A percentile compares a stretch with the other conserved stretches of the same genome.
Evolutionary conservation across 2,797 vertebrate species (phyloP).

Genomic region (Tinamus major): DNA sequence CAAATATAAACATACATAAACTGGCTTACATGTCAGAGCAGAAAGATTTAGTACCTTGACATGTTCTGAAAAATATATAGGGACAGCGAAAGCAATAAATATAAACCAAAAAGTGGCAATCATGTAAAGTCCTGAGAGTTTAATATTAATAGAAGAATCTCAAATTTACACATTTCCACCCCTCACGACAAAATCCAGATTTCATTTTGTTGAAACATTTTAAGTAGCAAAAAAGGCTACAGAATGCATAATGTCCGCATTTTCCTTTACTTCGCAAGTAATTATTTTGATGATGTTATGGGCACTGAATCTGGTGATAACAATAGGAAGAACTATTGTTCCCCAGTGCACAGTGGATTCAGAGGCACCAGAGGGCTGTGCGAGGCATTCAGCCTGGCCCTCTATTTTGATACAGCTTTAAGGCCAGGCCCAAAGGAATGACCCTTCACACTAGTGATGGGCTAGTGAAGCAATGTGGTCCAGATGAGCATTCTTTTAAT

Average conservation of each 20-base stretch:
- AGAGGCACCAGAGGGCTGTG: background rate
- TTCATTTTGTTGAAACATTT: background rate
- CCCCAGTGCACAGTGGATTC: background rate
- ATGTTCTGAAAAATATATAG: slow-evolving; percentile 71
- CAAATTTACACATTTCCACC: slow-evolving; percentile 28
- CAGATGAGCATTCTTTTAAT: background rate
- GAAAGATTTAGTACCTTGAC: slow-evolving; percentile 59
- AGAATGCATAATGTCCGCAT: background rate
- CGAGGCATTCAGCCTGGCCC: background rate
- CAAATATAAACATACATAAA: slow-evolving; percentile 72
- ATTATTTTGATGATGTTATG: background rate
- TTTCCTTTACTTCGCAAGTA: background rate
- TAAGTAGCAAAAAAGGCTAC: background rate
- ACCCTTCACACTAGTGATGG: background rate
- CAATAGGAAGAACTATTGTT: background rate
- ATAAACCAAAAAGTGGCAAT: slow-evolving; percentile 64
- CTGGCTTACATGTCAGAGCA: slow-evolving; percentile 31
- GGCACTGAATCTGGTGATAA: background rate
- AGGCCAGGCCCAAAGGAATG: background rate
- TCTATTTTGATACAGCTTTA: background rate
- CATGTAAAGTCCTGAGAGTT: slow-evolving; percentile 58
- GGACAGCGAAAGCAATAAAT: slow-evolving; percentile 63
- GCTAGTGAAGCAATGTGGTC: background rate
- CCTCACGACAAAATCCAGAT: background rate
- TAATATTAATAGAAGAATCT: slow-evolving; percentile 66